Conservation (phyloP, 2,888 invertebrate genomes). For the Adelognathus sp. region DNA sequence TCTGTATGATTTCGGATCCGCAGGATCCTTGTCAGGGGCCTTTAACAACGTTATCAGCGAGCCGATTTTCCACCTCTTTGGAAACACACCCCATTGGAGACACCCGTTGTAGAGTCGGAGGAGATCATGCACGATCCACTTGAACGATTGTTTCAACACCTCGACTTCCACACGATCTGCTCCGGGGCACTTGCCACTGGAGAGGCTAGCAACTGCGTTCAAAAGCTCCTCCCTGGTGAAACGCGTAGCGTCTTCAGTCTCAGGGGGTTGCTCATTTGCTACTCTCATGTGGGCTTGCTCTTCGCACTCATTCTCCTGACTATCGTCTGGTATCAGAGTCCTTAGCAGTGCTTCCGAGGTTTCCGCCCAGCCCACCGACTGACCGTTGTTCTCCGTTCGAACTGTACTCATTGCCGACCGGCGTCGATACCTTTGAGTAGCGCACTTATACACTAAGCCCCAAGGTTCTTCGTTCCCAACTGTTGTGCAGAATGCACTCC, state of each 20-base stretch:
- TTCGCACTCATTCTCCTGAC: background rate
- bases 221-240: background rate
- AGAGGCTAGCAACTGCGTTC: background rate
- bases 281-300: background rate
- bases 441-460: background rate
- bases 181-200: background rate
- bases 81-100: background rate
- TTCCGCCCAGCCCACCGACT: background rate
- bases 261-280: background rate
- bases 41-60: background rate
- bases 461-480: background rate
- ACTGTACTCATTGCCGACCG: background rate
- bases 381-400: background rate
- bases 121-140: background rate
- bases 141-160: background rate
- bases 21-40: background rate
- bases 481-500: background rate
- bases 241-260: background rate
- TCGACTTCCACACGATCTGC: background rate
- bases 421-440: background rate
- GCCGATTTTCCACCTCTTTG: background rate
- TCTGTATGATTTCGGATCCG: slow-evolving; percentile 12
- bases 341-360: background rate
- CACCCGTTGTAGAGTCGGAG: background rate
- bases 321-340: background rate